These are phyloP conservation scores for Homalodisca vitripennis DNA, from an alignment of 1,140 invertebrate genomes.

Conservation along the genomic window DNA sequence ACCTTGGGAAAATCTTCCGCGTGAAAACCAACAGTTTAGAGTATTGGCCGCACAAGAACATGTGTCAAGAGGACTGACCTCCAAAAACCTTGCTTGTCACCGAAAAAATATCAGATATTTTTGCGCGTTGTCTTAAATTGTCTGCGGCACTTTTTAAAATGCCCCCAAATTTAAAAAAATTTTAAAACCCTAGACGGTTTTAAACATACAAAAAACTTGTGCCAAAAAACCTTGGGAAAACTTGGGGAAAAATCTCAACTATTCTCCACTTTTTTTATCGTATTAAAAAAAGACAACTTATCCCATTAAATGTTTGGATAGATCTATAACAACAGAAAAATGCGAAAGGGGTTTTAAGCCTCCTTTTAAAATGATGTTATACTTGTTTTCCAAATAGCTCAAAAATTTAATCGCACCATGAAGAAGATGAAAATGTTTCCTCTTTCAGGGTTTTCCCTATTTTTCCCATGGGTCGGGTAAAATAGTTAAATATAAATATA, in stretches of 20 bases:
- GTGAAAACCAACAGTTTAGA: slow-evolving; percentile 44
- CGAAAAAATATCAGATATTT: slow-evolving; percentile 42
- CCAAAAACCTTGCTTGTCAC: slow-evolving; percentile 44
- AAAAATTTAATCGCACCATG: slow-evolving; percentile 36
- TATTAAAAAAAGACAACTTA: slow-evolving; percentile 31
- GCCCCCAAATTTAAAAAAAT: slow-evolving; percentile 22
- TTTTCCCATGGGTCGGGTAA: slow-evolving; percentile 34
- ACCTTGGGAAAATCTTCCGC: slow-evolving; percentile 40
- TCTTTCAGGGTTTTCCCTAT: slow-evolving; percentile 34
- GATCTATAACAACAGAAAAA: slow-evolving; percentile 35
- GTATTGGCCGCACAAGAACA: slow-evolving; percentile 45
- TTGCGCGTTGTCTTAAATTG: slow-evolving; percentile 44
- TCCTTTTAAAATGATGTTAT: slow-evolving; percentile 16
- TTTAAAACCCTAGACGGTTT: not conserved
- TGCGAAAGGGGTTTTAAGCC: not conserved
- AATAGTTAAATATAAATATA: too few relatives aligned
- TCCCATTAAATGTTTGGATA: slow-evolving; percentile 38
- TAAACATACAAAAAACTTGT: slow-evolving; percentile 22
- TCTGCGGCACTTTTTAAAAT: slow-evolving; percentile 36
- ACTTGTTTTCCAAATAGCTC: slow-evolving; percentile 37
- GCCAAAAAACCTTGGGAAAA: slow-evolving; percentile 15
- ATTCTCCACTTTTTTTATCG: slow-evolving; percentile 31
- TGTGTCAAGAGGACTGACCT: slow-evolving; percentile 39
- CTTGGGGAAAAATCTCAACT: slow-evolving; percentile 24
- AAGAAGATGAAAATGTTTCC: slow-evolving; percentile 29